Evolutionary conservation across 2,888 invertebrate species (phyloP).

Genomic region (Ormyrus rosae): DNA sequence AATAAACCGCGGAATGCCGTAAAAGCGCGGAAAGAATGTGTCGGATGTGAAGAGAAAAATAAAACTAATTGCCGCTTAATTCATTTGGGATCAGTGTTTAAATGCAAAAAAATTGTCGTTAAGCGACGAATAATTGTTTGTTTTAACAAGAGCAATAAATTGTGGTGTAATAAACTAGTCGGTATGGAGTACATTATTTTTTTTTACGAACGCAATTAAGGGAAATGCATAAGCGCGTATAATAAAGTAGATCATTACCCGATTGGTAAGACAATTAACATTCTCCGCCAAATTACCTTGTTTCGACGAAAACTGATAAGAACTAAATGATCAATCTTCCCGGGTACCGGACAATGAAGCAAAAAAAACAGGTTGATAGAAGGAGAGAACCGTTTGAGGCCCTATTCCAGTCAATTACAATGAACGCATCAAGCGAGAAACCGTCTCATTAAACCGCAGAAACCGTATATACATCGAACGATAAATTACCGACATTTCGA

Average conservation of each 20-base stretch:
- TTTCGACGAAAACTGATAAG: not conserved
- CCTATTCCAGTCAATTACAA: constrained; percentile 26
- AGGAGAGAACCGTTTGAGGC: not conserved
- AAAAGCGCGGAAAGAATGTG: constrained; percentile 14
- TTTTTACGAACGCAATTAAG: constrained; percentile 15
- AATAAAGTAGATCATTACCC: constrained; percentile 25
- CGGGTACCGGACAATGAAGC: not conserved
- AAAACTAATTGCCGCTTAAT: constrained; percentile 27
- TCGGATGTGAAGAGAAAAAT: not conserved
- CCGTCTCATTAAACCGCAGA: constrained; percentile 28
- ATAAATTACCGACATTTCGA: constrained; percentile 43
- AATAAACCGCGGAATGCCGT: constrained; percentile 22
- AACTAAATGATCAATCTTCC: not conserved
- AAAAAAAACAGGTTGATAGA: not conserved
- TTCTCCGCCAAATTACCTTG: not conserved
- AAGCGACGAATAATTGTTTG: constrained; percentile 27
- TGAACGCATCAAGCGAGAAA: not conserved
- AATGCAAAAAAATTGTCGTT: constrained; percentile 4
- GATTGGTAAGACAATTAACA: constrained; percentile 30
- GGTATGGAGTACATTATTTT: not conserved
- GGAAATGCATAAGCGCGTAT: constrained; percentile 5
- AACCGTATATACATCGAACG: constrained; percentile 8
- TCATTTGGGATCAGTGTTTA: not conserved
- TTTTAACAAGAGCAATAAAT: constrained; percentile 42
- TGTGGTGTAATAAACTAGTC: not conserved